phyloP scores from a whole-genome alignment of 37 sponge, comb jelly and placozoan genomes.

The Halichondria panicea region DNA sequence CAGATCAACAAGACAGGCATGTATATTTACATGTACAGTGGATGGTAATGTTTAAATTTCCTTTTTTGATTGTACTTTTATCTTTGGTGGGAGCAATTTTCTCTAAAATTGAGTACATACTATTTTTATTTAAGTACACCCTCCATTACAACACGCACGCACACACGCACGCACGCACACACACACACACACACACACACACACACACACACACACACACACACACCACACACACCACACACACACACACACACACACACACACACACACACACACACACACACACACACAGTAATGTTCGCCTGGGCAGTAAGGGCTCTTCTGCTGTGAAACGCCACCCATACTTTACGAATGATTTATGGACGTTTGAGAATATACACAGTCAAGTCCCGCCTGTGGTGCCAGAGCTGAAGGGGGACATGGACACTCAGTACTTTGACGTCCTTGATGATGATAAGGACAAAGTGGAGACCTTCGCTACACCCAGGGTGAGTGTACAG shows the following conservation, averaged over 20 bases:
- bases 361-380: constrained; percentile 84
- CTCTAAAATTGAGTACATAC: no score
- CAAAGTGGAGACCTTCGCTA: constrained; percentile 65
- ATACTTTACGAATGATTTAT: constrained; percentile 78
- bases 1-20: no score
- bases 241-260: no score
- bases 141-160: not conserved
- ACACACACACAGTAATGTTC: constrained; percentile 30
- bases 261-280: no score
- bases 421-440: constrained; percentile 93
- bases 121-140: no score
- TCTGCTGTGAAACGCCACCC: constrained; percentile 69
- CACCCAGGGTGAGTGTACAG: constrained; percentile 55
- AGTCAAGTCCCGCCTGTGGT: constrained; percentile 73
- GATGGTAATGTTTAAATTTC: no score
- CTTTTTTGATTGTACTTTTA: no score
- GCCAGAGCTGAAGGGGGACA: constrained; percentile 82
- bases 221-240: not conserved
- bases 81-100: no score
- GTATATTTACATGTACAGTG: no score
- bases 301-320: constrained; percentile 75
- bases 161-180: no score
- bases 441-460: constrained; percentile 78
- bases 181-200: no score
- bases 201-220: constrained; percentile 7